Evolutionary conservation across 2,888 invertebrate species (phyloP).

Genomic region (Dioctria linearis): DNA sequence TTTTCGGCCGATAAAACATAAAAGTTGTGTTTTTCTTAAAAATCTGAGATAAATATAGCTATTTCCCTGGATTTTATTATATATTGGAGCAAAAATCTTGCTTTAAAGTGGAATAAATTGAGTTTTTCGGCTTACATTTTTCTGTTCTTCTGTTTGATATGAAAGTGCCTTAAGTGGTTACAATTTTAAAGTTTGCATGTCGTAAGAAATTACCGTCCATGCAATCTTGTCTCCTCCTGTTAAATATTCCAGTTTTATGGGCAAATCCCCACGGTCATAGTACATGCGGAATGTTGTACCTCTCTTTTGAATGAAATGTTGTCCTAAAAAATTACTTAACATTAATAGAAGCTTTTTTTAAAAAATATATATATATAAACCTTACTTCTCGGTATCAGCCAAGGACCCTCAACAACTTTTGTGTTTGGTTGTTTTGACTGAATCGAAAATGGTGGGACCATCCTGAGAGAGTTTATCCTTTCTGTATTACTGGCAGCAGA

Average conservation of each 20-base stretch:
- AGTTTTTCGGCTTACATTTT: too few relatives aligned
- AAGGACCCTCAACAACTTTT: conserved; percentile 76
- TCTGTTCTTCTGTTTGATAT: too few relatives aligned
- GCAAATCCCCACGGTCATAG: conserved; percentile 84
- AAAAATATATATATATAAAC: not conserved
- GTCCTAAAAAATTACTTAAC: conserved; percentile 53
- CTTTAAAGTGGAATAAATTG: too few relatives aligned
- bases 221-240: conserved; percentile 77
- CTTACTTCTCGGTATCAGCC: conserved; percentile 75
- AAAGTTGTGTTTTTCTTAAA: too few relatives aligned
- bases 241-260: conserved; percentile 81
- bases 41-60: too few relatives aligned
- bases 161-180: not conserved
- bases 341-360: not conserved
- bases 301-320: conserved; percentile 62
- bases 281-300: conserved; percentile 78
- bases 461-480: conserved; percentile 66
- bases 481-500: too few relatives aligned
- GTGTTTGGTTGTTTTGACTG: conserved; percentile 88
- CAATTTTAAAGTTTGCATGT: too few relatives aligned
- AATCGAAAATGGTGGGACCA: conserved; percentile 89
- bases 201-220: conserved; percentile 76
- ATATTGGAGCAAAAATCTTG: too few relatives aligned
- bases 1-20: too few relatives aligned
- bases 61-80: too few relatives aligned